Evolutionary conservation across 2,113 vertebrate genomes (phyloP), one percentile per base, ranked within the genome.

Genomic region (Salvelinus sp.): DNA sequence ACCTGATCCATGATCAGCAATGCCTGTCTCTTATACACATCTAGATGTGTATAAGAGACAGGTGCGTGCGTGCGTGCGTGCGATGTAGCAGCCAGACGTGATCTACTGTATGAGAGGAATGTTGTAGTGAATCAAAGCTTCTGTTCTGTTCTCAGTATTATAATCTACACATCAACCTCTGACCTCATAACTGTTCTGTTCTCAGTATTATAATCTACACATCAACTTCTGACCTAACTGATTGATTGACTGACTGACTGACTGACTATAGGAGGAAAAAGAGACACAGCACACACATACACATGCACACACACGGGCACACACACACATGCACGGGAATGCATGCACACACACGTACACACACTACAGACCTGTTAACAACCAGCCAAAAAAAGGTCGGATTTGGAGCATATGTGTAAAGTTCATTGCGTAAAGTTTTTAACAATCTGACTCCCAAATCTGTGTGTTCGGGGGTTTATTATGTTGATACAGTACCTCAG

Each of bases 101-200:
- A 83, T 27, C 77, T 86, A 84, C 85, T 75, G 80, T 54, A 75
- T 73, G 82, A 87, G 84, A 88, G 84, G 88, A 89, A 90, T 89
- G 82, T 87, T 85, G 83, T 86, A 83, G 86, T 86, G 79, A 68
- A 76, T 63, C 84, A 89, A 88, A 88, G 79, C 84, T 86, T 77
- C 79, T 85, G 78, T 87, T 86, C 87, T 87, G 85, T 80, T 44
- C 30, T 6, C 30, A 6, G 30, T 6, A 33, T 33, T 33, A 33
- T 33, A 33, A 33, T 6, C 30, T 33, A 6, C 30, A 30, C 30
- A 30, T 30, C 30, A 30, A 30, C 30, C 30, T 30, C 75, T 88
- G 78, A 86, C 81, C 72, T 71, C 88, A 74, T 76, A 76, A 83
- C 23, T 23, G 23, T 23, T 23, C 23, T 23, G 23, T 23, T 23